Evolutionary conservation across 2,888 invertebrate genomes (phyloP).

Genomic region (Temnothorax unifasciatus): DNA sequence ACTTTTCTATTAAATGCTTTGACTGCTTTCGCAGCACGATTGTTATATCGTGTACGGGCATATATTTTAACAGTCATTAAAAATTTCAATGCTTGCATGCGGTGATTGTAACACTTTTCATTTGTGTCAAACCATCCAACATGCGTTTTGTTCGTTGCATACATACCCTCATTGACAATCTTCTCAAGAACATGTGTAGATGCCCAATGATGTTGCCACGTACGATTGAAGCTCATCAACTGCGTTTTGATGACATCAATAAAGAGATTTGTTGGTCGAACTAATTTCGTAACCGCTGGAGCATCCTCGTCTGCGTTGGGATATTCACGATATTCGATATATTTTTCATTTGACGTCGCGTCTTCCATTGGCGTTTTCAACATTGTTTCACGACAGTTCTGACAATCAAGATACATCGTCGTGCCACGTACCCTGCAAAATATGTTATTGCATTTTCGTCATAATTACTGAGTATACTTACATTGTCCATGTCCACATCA

Average conservation of each 20-base stretch:
- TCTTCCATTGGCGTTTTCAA: slow-evolving; percentile 3
- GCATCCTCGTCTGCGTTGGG: slow-evolving; percentile 4
- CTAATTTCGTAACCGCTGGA: slow-evolving; percentile 5
- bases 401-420: neutral
- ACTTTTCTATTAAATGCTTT: neutral
- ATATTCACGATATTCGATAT: slow-evolving; percentile 20
- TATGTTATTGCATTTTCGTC: slow-evolving; percentile 3
- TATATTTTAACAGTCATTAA: neutral
- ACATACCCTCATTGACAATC: neutral
- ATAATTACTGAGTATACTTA: neutral
- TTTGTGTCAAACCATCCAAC: neutral
- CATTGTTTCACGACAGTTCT: neutral
- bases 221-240: neutral
- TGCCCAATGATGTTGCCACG: slow-evolving; percentile 1
- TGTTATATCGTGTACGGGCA: slow-evolving; percentile 4
- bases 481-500: neutral
- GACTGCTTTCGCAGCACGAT: neutral
- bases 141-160: neutral
- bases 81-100: neutral
- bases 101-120: neutral
- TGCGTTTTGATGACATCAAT: neutral
- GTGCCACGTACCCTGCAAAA: neutral
- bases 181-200: neutral
- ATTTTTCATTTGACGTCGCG: neutral
- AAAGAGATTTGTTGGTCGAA: neutral